Evolutionary conservation across 2,113 vertebrate genomes (phyloP), one percentile per base, ranked within the genome.

Genomic region (Otis tarda): DNA sequence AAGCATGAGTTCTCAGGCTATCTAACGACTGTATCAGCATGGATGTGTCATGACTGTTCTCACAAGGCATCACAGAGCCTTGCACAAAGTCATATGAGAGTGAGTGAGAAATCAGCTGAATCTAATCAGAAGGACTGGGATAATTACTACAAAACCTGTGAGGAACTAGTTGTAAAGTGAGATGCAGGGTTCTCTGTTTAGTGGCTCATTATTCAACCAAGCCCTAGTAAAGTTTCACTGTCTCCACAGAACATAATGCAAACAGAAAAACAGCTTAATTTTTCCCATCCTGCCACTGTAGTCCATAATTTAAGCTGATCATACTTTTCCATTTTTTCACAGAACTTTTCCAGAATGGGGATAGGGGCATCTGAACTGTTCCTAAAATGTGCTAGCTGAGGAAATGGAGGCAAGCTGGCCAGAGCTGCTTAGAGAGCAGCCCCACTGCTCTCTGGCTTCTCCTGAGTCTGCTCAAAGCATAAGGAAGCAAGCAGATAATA

Each of bases 51-150:
- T 17, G 88, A 87, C 92, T 63, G 52, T 14, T 96, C 80, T 89
- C 94, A 88, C 70, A 59, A 75, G 75, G 63, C 75, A 91, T 56
- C 84, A 5, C 4, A 60, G 83, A 96, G 55, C 79, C 71, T 56
- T 50, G 28, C 50, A 88, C 33, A 23, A 63, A 95, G 87, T 78
- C 94, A 49, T 93, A 86, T 67, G 91, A 95, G 83, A 91, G 59
- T 77, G 93, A 95, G 91, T 80, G 93, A 95, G 94, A 96, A 92
- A 89, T 96, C 94, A 94, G 88, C 90, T 96, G 93, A 95, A 92
- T 87, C 88, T 93, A 83, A 89, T 90, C 77, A 93, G 71, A 71
- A 95, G 52, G 43, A 95, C 93, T 28, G 57, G 96, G 77, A 68
- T 95, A 91, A 97, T 92, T 96, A 94, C 89, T 79, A 79, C 1